These are phyloP conservation scores for Patiria pectinifera DNA, from an alignment of 53 echinoderm and acorn worm species.

Conservation along the genomic window DNA sequence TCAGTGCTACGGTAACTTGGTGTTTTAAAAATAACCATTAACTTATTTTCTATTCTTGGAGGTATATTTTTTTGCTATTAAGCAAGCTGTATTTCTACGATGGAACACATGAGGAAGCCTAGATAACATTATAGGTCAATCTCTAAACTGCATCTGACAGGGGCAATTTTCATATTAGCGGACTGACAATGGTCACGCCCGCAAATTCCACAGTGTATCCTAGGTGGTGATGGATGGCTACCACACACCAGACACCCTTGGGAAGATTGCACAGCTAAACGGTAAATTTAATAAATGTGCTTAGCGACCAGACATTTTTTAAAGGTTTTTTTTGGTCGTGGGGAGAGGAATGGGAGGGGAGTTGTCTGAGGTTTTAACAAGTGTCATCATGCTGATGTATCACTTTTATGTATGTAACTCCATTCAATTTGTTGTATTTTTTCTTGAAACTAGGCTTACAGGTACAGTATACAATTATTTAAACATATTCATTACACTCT, in stretches of 20 bases:
- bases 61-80: background rate
- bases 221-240: slow-evolving; percentile 19
- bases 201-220: background rate
- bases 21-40: too few species aligned
- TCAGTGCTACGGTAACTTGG: too few species aligned
- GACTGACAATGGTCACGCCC: slow-evolving; percentile 14
- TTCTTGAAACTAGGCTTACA: too few species aligned
- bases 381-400: too few species aligned
- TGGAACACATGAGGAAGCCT: background rate
- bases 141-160: slow-evolving; percentile 8
- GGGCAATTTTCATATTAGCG: slow-evolving; percentile 12
- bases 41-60: too few species aligned
- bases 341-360: too few species aligned
- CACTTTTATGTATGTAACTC: too few species aligned
- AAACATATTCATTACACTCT: too few species aligned
- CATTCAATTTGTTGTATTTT: too few species aligned
- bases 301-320: background rate
- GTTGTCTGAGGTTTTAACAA: too few species aligned
- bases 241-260: slow-evolving; percentile 36
- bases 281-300: background rate
- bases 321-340: too few species aligned
- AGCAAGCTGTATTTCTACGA: background rate
- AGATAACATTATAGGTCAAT: background rate
- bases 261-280: background rate
- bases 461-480: too few species aligned